These are phyloP conservation scores for Microcebus jonahi DNA, from an alignment of 2,113 vertebrate species.

Conservation along the genomic window DNA sequence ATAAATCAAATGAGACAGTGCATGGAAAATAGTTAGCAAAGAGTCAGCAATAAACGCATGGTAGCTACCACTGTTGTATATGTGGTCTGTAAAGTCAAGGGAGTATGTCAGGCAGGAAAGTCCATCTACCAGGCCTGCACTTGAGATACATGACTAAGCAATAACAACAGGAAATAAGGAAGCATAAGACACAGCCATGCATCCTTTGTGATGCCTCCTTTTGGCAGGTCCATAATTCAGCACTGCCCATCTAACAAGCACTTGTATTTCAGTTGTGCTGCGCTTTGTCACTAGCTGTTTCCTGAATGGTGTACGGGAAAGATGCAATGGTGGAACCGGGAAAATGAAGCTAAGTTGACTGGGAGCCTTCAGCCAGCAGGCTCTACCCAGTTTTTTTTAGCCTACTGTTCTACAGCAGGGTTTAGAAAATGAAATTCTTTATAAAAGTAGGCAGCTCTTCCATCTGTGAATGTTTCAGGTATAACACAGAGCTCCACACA, in stretches of 20 bases:
- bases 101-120: neutral
- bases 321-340: neutral
- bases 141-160: conserved; percentile 35
- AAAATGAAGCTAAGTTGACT: neutral
- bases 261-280: too few relatives aligned
- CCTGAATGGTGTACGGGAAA: neutral
- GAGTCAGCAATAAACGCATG: neutral
- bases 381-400: neutral
- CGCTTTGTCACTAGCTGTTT: neutral
- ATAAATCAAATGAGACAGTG: neutral
- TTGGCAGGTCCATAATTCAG: neutral
- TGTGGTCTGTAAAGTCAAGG: neutral
- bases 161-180: neutral
- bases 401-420: neutral
- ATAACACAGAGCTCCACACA: neutral
- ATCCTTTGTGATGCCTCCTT: neutral
- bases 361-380: neutral
- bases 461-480: neutral
- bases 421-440: neutral
- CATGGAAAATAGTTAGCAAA: neutral
- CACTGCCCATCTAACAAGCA: neutral
- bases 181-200: rapidly evolving
- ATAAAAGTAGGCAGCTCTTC: neutral
- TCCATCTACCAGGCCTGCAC: neutral
- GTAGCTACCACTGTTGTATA: neutral